Conservation (phyloP, 2,113 vertebrate species). For the Thamnophis sirtalis region DNA sequence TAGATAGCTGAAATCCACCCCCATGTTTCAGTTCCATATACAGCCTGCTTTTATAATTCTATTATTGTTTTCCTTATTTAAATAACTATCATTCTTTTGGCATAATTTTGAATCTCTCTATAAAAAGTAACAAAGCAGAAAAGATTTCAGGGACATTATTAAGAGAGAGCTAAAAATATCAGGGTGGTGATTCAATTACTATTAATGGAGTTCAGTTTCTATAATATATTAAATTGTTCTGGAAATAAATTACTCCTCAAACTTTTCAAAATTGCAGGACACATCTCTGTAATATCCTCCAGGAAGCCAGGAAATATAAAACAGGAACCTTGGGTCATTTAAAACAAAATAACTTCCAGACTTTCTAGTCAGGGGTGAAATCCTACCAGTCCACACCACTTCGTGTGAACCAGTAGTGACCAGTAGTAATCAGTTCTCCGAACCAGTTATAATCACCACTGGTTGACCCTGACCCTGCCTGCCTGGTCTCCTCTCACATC, state of each 20-base stretch:
- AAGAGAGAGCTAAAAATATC: slow-evolving; percentile 6
- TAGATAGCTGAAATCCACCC: background rate
- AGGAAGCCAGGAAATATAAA: slow-evolving; percentile 30
- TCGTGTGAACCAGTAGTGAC: too few species aligned
- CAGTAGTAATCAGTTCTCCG: too few species aligned
- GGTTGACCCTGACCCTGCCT: too few species aligned
- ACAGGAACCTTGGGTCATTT: slow-evolving; percentile 26
- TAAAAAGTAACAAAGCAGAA: slow-evolving; percentile 34
- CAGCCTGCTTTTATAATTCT: slow-evolving; percentile 32
- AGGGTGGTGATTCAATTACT: slow-evolving; percentile 24
- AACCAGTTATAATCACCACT: too few species aligned
- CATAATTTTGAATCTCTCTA: slow-evolving; percentile 18
- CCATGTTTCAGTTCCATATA: slow-evolving; percentile 28
- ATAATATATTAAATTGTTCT: slow-evolving; percentile 17
- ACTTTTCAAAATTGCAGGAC: background rate
- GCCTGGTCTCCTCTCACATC: too few species aligned
- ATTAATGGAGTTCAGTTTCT: slow-evolving; percentile 34
- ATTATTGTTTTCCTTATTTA: slow-evolving; percentile 55
- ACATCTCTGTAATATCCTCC: slow-evolving; percentile 12
- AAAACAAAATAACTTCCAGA: slow-evolving; percentile 36
- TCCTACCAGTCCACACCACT: too few species aligned
- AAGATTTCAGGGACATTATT: slow-evolving; percentile 28
- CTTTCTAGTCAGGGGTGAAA: background rate
- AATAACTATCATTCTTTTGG: slow-evolving; percentile 30
- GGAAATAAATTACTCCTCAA: background rate